phyloP scores from a whole-genome alignment of 1,140 invertebrate genomes.

The Saccostrea echinata region DNA sequence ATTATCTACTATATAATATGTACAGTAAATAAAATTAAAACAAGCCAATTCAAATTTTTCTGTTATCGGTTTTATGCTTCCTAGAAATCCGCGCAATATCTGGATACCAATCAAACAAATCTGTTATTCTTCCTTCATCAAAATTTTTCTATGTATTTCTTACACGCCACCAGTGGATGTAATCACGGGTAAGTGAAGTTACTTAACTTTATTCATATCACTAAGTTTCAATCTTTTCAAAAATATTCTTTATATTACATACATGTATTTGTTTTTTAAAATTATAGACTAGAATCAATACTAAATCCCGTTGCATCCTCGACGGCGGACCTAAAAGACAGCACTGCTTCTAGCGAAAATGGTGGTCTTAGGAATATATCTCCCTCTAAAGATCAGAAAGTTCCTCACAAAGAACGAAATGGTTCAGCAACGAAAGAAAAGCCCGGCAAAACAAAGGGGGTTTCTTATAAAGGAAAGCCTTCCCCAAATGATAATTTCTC shows the following conservation, averaged over 20 bases:
- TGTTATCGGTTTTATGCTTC: too few relatives aligned
- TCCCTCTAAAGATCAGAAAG: neutral
- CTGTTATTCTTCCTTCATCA: too few relatives aligned
- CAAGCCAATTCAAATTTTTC: too few relatives aligned
- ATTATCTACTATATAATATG: too few relatives aligned
- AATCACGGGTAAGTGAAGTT: neutral
- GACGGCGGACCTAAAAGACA: neutral
- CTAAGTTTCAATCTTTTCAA: neutral
- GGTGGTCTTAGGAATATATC: neutral
- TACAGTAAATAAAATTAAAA: too few relatives aligned
- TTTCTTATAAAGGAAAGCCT: neutral
- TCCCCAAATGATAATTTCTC: neutral
- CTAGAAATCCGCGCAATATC: too few relatives aligned
- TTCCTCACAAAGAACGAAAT: neutral
- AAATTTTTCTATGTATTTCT: neutral
- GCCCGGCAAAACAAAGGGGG: neutral
- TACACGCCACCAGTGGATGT: conserved; percentile 18
- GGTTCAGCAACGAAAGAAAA: neutral
- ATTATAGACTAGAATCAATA: neutral
- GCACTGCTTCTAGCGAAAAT: neutral
- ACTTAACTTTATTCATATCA: neutral
- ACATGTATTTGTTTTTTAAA: neutral
- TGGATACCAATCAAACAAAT: too few relatives aligned
- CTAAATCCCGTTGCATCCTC: neutral
- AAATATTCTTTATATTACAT: neutral